These are phyloP conservation scores for Lithophane ornitopus DNA, from an alignment of 2,888 invertebrate species.

Conservation along the genomic window DNA sequence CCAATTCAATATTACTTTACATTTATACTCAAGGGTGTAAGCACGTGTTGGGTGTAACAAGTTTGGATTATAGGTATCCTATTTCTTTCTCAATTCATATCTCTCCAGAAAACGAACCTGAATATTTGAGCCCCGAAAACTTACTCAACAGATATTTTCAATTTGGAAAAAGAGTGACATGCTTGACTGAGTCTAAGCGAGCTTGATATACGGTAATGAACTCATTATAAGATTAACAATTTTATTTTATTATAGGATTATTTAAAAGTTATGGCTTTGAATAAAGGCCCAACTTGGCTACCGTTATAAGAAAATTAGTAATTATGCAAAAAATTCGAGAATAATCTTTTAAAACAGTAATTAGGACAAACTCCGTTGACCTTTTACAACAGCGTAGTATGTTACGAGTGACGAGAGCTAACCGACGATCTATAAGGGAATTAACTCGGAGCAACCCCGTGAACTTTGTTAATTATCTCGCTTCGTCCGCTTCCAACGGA, in stretches of 20 bases:
- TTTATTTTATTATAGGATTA: too few relatives aligned
- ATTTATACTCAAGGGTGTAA: too few relatives aligned
- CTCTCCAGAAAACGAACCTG: background rate
- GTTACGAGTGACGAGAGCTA: constrained; percentile 54
- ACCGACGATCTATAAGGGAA: constrained; percentile 72
- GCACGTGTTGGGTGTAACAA: background rate
- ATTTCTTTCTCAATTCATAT: background rate
- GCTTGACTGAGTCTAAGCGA: background rate
- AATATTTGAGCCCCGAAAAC: background rate
- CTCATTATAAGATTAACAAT: too few relatives aligned
- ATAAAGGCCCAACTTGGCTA: background rate
- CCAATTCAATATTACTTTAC: too few relatives aligned
- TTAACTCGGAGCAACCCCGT: constrained; percentile 69
- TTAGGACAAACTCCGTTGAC: constrained; percentile 37
- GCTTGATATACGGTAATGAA: background rate
- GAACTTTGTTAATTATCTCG: constrained; percentile 82
- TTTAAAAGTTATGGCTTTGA: background rate
- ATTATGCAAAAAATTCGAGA: background rate
- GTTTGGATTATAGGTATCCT: background rate
- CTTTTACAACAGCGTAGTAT: constrained; percentile 42
- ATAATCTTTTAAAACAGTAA: constrained; percentile 3
- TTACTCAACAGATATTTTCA: background rate
- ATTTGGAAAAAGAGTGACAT: background rate
- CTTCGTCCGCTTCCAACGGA: constrained; percentile 64
- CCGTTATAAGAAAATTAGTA: background rate